Evolutionary conservation across 2,113 vertebrate species (phyloP).

Genomic region (Hydropotes inermis): DNA sequence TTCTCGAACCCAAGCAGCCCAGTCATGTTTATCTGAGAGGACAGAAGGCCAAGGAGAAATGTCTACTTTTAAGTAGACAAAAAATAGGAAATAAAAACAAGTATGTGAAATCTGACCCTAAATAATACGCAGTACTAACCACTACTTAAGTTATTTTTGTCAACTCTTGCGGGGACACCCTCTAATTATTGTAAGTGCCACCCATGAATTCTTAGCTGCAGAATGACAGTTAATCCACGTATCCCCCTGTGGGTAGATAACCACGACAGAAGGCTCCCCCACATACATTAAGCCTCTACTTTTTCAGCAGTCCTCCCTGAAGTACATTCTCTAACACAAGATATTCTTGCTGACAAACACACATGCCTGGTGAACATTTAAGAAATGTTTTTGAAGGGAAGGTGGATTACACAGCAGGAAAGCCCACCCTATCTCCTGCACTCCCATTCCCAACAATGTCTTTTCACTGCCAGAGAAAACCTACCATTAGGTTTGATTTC

Average conservation of each 20-base stretch:
- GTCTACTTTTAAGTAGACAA: not conserved
- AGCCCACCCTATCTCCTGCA: too few species aligned
- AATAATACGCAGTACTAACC: not conserved
- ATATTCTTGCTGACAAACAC: not conserved
- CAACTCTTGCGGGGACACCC: not conserved
- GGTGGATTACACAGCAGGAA: not conserved
- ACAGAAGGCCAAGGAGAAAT: not conserved
- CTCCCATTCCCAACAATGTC: not conserved
- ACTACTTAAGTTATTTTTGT: not conserved
- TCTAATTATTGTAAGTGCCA: not conserved
- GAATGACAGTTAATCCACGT: not conserved
- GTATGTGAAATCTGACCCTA: not conserved
- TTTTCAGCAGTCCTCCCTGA: not conserved
- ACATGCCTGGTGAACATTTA: not conserved
- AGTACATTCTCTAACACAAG: not conserved
- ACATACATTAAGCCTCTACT: not conserved
- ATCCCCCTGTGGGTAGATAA: not conserved
- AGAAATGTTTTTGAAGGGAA: not conserved
- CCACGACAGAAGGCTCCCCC: not conserved
- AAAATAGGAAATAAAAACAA: not conserved
- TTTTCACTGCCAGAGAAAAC: not conserved
- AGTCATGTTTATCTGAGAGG: not conserved
- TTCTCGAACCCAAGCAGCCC: not conserved
- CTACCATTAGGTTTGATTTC: not conserved
- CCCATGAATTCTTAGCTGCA: not conserved